Conservation (phyloP, 1,140 invertebrate species). For the Bursaphelenchus mucronatus region DNA sequence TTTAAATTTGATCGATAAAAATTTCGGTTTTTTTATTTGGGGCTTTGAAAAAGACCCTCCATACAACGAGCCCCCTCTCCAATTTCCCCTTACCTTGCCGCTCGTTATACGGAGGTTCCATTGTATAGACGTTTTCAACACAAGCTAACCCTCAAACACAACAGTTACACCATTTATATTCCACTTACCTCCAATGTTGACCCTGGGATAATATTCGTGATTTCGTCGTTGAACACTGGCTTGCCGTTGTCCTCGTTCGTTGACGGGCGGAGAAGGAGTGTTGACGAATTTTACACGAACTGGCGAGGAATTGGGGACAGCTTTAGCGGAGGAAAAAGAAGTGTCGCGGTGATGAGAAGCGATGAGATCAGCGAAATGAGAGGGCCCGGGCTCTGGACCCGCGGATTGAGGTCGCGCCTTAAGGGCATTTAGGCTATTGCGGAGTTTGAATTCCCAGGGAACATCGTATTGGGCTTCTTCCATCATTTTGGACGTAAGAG, state of each 20-base stretch:
- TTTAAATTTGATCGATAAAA: neutral
- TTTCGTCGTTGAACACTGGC: too few species aligned
- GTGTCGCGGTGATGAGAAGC: neutral
- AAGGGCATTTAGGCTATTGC: neutral
- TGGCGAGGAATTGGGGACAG: neutral
- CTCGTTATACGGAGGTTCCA: too few species aligned
- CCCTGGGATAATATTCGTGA: too few species aligned
- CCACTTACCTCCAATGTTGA: too few species aligned
- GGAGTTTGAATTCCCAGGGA: slow-evolving; percentile 15
- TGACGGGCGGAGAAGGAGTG: neutral
- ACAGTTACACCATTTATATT: too few species aligned
- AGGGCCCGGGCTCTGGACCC: too few species aligned
- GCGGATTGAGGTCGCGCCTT: slow-evolving; percentile 4
- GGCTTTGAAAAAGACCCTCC: neutral
- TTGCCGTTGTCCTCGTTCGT: too few species aligned
- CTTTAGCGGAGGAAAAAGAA: neutral
- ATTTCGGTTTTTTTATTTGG: neutral
- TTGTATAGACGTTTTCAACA: too few species aligned
- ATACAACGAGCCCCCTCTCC: neutral
- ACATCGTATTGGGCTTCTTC: slow-evolving; percentile 18
- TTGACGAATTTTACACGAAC: slow-evolving; percentile 4
- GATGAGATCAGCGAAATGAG: too few species aligned
- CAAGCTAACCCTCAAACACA: too few species aligned
- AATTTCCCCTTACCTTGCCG: neutral
- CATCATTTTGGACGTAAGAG: neutral